phyloP scores from a whole-genome alignment of 2,888 invertebrate genomes.

The Cephus spinipes region DNA sequence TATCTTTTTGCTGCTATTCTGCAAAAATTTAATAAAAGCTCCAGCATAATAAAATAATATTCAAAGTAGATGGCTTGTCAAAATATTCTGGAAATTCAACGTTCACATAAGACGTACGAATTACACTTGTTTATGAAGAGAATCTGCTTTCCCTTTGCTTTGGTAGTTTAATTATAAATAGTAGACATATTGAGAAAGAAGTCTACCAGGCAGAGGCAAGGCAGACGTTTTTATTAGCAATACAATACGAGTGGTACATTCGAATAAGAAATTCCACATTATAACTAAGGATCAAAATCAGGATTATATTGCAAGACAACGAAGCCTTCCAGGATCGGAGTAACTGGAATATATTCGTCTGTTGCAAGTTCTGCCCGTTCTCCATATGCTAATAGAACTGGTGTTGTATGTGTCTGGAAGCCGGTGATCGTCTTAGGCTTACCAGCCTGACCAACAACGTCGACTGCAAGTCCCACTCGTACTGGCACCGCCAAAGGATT shows the following conservation, averaged over 20 bases:
- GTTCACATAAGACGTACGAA: not conserved
- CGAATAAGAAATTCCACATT: not conserved
- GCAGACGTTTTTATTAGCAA: constrained; percentile 5
- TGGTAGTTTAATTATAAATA: constrained; percentile 6
- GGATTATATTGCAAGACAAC: constrained; percentile 97
- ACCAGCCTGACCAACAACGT: constrained; percentile 99
- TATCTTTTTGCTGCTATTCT: not conserved
- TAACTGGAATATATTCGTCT: constrained; percentile 94
- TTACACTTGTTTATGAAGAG: not conserved
- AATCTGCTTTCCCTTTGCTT: not conserved
- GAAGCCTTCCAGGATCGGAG: constrained; percentile 98
- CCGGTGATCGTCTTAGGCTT: constrained; percentile 99
- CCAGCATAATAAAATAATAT: not conserved
- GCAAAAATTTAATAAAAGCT: not conserved
- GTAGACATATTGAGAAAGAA: not conserved
- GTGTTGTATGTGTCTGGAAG: constrained; percentile 99
- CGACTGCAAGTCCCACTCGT: constrained; percentile 94
- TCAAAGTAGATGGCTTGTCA: not conserved
- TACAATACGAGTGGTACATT: not conserved
- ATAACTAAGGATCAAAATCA: constrained; percentile 69
- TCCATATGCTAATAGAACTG: constrained; percentile 95
- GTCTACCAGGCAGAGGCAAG: not conserved
- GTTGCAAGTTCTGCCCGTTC: constrained; percentile 98
- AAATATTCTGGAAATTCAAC: not conserved
- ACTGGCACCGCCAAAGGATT: constrained; percentile 95